A percentile compares a stretch with the other conserved stretches of the same genome.
phyloP scores from a whole-genome alignment of 1,140 invertebrate species.

The Asbolus verrucosus region DNA sequence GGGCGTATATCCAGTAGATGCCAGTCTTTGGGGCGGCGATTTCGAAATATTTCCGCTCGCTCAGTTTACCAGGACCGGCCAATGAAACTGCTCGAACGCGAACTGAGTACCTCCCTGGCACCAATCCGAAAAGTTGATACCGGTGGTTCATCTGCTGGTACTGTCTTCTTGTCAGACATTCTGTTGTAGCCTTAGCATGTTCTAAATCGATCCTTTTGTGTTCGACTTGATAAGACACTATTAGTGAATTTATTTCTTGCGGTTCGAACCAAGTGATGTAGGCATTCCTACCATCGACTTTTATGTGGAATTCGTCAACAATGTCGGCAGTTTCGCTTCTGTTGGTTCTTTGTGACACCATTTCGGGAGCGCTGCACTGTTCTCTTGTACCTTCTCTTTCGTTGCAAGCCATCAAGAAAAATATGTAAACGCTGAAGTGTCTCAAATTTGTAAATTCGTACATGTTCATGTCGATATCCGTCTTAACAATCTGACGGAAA shows the following conservation, averaged over 20 bases:
- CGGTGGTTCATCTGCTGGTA: slow-evolving; percentile 6
- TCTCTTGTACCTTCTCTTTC: slow-evolving; percentile 40
- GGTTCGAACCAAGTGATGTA: slow-evolving; percentile 73
- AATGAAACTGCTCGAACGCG: slow-evolving; percentile 73
- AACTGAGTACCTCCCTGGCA: slow-evolving; percentile 75
- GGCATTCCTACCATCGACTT: slow-evolving; percentile 60
- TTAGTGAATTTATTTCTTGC: slow-evolving; percentile 72
- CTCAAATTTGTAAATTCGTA: slow-evolving; percentile 58
- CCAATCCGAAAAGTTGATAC: slow-evolving; percentile 63
- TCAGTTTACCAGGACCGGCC: slow-evolving; percentile 64
- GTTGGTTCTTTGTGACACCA: slow-evolving; percentile 62
- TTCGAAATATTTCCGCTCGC: slow-evolving; percentile 36
- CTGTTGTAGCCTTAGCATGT: slow-evolving; percentile 36
- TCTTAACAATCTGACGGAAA: too few species aligned
- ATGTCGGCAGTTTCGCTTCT: slow-evolving; percentile 62
- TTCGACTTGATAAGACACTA: slow-evolving; percentile 72
- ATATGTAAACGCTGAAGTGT: slow-evolving; percentile 67
- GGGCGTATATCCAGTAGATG: slow-evolving; percentile 1
- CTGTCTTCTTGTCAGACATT: slow-evolving; percentile 52
- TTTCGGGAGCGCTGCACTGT: slow-evolving; percentile 59
- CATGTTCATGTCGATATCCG: not conserved
- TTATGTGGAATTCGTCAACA: slow-evolving; percentile 57
- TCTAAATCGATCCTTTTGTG: slow-evolving; percentile 65
- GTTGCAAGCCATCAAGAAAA: slow-evolving; percentile 69
- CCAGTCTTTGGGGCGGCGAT: slow-evolving; percentile 12